phyloP scores from a whole-genome alignment of 2,888 invertebrate genomes.

The Zaprionus obscuricornis region DNA sequence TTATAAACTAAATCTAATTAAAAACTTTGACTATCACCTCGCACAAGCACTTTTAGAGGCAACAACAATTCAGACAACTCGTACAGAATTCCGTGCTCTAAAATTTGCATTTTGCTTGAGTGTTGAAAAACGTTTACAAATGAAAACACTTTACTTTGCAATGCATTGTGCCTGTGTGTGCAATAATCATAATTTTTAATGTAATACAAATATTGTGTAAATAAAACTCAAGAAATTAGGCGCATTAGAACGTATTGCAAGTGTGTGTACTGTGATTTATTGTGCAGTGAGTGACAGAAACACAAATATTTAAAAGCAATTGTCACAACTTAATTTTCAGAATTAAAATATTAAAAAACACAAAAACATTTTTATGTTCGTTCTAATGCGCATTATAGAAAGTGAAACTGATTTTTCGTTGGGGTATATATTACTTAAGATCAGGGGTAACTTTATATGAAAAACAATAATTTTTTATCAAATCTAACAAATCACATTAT shows the following conservation, averaged over 20 bases:
- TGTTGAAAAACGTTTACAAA: conserved; percentile 25
- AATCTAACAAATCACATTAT: too few relatives aligned
- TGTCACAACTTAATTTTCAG: conserved; percentile 40
- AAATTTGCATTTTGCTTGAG: conserved; percentile 79
- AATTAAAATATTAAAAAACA: conserved; percentile 23
- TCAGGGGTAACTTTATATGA: conserved; percentile 21
- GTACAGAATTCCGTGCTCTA: conserved; percentile 78
- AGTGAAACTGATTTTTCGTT: conserved; percentile 54
- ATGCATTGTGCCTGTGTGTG: conserved; percentile 81
- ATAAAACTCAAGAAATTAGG: conserved; percentile 31
- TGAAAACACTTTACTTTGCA: conserved; percentile 58
- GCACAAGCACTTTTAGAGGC: conserved; percentile 75
- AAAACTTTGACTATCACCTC: conserved; percentile 48
- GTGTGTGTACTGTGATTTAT: conserved; percentile 10
- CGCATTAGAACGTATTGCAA: conserved; percentile 72
- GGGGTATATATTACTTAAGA: conserved; percentile 8
- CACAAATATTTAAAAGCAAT: conserved; percentile 26
- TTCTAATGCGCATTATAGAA: conserved; percentile 62
- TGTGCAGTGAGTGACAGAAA: background rate
- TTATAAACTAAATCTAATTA: conserved; percentile 42
- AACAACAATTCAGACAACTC: conserved; percentile 80
- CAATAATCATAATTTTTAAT: conserved; percentile 66
- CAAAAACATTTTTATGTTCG: conserved; percentile 13
- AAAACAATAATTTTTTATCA: too few relatives aligned
- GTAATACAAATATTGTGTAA: conserved; percentile 33